Conservation (phyloP, 2,113 vertebrate genomes). For the Nettapus auritus region DNA sequence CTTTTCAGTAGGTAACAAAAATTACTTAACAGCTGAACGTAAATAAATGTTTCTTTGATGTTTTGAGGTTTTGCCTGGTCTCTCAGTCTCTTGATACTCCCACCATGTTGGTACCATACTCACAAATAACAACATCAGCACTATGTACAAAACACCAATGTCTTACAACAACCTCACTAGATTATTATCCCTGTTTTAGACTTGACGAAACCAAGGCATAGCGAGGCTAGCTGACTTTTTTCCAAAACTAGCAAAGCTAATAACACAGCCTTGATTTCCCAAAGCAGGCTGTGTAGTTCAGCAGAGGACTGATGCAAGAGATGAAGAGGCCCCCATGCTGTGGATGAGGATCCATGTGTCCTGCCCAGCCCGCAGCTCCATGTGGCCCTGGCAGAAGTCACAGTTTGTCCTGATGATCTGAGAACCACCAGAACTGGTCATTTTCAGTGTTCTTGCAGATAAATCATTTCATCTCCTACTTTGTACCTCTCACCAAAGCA, state of each 20-base stretch:
- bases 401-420: neutral
- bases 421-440: neutral
- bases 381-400: neutral
- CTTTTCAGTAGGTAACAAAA: neutral
- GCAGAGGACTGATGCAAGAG: neutral
- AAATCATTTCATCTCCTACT: neutral
- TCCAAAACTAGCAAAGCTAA: neutral
- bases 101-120: neutral
- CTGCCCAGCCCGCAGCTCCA: neutral
- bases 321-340: neutral
- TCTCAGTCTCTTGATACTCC: neutral
- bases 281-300: neutral
- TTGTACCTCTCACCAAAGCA: neutral
- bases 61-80: neutral
- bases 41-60: neutral
- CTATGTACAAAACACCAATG: too few relatives aligned
- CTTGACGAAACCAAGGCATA: neutral
- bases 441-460: neutral
- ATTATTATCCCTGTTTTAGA: neutral
- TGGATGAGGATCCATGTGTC: neutral
- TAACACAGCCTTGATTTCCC: rapidly evolving
- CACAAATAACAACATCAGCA: neutral
- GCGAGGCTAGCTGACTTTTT: neutral
- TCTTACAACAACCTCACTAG: neutral
- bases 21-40: neutral